Conservation (phyloP, 2,888 invertebrate species). For the Machimus rusticus region DNA sequence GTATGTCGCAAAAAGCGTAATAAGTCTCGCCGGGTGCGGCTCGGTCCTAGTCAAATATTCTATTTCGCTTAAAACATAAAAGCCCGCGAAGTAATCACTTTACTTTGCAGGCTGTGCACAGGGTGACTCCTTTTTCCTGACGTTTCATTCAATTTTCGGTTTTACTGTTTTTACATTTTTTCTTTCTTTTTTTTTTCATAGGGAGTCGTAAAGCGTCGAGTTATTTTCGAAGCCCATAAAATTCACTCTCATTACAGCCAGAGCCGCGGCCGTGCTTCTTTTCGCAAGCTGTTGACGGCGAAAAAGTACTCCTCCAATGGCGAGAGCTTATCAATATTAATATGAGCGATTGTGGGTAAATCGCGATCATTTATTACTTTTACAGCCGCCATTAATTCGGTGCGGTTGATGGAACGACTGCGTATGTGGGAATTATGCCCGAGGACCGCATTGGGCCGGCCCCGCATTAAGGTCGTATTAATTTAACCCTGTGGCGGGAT, state of each 20-base stretch:
- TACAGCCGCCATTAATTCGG: conserved; percentile 42
- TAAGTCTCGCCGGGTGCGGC: background rate
- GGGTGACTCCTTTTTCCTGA: conserved; percentile 17
- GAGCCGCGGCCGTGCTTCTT: conserved; percentile 12
- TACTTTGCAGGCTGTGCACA: conserved; percentile 25
- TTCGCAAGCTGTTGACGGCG: background rate
- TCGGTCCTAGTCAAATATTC: conserved; percentile 18
- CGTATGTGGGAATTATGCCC: background rate
- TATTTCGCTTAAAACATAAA: conserved; percentile 31
- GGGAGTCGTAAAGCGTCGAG: conserved; percentile 22
- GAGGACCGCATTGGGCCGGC: background rate
- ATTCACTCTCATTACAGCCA: conserved; percentile 41
- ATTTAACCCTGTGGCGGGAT: background rate
- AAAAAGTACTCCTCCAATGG: conserved; percentile 14
- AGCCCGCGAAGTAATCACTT: conserved; percentile 42
- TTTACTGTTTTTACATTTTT: conserved; percentile 14
- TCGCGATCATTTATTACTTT: conserved; percentile 47
- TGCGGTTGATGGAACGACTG: background rate
- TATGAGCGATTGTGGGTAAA: conserved; percentile 46
- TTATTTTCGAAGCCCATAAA: conserved; percentile 42
- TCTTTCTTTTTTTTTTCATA: background rate
- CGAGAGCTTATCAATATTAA: conserved; percentile 44
- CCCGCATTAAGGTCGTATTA: background rate
- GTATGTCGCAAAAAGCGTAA: conserved; percentile 5
- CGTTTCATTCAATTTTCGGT: conserved; percentile 15